Base-by-base conservation (phyloP, 2,888 invertebrate species). In the Blomia tropicalis region DNA sequence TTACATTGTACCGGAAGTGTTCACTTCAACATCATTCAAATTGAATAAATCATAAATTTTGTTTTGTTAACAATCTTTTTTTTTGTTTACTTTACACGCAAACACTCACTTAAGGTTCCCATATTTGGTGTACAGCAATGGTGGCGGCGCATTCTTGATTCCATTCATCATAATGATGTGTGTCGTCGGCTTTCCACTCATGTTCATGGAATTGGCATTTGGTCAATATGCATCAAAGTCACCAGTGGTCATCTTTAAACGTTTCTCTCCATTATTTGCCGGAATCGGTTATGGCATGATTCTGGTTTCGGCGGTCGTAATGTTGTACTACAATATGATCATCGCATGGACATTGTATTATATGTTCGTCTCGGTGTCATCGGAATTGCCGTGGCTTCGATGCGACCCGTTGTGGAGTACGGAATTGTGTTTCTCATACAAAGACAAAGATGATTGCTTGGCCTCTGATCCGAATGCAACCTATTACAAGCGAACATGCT, bases 341-440 rank as follows among this genome's bases (percentile, higher is more conserved):
- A 84, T 84, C 68, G 84, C 83, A 58, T 84, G 84, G 84, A 83
- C 84, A 43, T 80, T 84, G 64, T 83, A 82, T 73, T 84, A 84
- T 71, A 83, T 84, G 79, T 80, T 82, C 68, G 80, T 78, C 64
- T 71, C 71, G 11, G 69, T 69, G 67, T 66, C 71, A 43, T 71
- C 72, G 54, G 72, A 71, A 47, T 71, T 84, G 66, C 84, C 84
- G 0, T 84, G 84, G 84, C 81, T 81, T 70, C 80, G 81, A 68
- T 84, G 84, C 69, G 80, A 82, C 70, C 25, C 71, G 71, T n/a
- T 65, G 71, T 4, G 58, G 62, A 53, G 62, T 29, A 56, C 62
- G 23, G 36, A 22, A 1, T 7, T 62, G 29, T 62, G 62, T 29
- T 62, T 31, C 19, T 62, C 62, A 17, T 43, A 62, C 25, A 62